These are phyloP conservation scores for Agrypnia vestita DNA, from an alignment of 1,140 invertebrate species.

Conservation along the genomic window DNA sequence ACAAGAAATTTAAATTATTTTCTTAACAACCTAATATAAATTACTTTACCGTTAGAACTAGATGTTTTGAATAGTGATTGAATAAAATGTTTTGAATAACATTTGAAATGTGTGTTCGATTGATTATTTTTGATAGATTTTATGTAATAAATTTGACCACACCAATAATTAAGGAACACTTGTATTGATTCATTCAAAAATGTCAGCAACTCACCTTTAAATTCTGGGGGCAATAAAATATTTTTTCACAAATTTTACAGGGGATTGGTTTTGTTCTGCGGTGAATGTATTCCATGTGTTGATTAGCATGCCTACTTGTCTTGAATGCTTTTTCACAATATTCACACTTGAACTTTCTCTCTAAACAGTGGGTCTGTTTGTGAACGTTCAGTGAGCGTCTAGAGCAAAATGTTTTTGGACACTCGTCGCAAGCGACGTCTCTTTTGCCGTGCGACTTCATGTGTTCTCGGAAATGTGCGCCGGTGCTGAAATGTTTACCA, in stretches of 20 bases:
- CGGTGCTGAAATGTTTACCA: too few species aligned
- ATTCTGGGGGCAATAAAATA: background rate
- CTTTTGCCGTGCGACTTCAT: slow-evolving; percentile 22
- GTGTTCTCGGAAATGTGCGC: background rate
- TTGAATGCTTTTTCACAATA: slow-evolving; percentile 31
- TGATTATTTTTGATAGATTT: too few species aligned
- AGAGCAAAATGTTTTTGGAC: slow-evolving; percentile 23
- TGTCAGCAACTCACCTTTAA: slow-evolving; percentile 30
- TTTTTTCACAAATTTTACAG: slow-evolving; percentile 24
- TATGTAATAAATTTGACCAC: too few species aligned
- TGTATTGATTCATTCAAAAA: too few species aligned
- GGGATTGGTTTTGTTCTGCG: background rate
- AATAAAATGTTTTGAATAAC: too few species aligned
- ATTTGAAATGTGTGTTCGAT: too few species aligned
- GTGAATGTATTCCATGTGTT: slow-evolving; percentile 25
- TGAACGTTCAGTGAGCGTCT: slow-evolving; percentile 3
- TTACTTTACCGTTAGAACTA: too few species aligned
- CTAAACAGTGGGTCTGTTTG: background rate
- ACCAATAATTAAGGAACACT: too few species aligned
- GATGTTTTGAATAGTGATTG: too few species aligned
- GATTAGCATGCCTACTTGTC: slow-evolving; percentile 5
- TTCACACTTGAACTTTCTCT: slow-evolving; percentile 23
- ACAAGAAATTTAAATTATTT: too few species aligned
- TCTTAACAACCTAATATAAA: too few species aligned
- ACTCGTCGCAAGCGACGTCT: slow-evolving; percentile 17